These are phyloP conservation scores for Argyrosomus regius DNA, from an alignment of 2,797 vertebrate species.

Conservation along the genomic window DNA sequence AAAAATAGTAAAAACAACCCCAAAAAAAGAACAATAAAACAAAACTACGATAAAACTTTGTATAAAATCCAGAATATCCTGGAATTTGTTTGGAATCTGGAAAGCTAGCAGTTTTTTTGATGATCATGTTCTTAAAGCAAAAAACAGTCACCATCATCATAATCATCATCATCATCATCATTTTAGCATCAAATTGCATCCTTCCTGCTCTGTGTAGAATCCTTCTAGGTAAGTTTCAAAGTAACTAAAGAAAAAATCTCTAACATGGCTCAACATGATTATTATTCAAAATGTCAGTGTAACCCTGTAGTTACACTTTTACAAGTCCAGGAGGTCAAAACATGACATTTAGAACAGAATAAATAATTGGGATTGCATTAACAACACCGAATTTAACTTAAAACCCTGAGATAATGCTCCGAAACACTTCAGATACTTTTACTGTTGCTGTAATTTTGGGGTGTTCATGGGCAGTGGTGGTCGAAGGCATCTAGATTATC, in stretches of 20 bases:
- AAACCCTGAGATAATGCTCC: constrained; percentile 3
- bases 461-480: constrained; percentile 18
- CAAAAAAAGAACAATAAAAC: background rate
- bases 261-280: constrained; percentile 4
- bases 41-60: background rate
- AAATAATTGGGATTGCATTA: constrained; percentile 29
- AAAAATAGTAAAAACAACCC: constrained; percentile 1
- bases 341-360: constrained; percentile 45
- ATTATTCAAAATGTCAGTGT: constrained; percentile 16
- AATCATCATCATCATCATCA: background rate
- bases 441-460: background rate
- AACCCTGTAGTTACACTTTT: constrained; percentile 18
- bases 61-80: background rate
- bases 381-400: background rate
- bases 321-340: constrained; percentile 18
- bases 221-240: background rate
- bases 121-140: background rate
- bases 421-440: background rate
- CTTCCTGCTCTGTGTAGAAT: background rate
- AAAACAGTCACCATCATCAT: background rate
- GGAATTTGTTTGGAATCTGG: background rate
- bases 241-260: background rate
- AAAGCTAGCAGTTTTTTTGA: background rate
- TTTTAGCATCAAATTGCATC: background rate
- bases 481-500: constrained; percentile 35